Conservation (phyloP, 1,140 invertebrate species). For the Eumeta japonica region DNA sequence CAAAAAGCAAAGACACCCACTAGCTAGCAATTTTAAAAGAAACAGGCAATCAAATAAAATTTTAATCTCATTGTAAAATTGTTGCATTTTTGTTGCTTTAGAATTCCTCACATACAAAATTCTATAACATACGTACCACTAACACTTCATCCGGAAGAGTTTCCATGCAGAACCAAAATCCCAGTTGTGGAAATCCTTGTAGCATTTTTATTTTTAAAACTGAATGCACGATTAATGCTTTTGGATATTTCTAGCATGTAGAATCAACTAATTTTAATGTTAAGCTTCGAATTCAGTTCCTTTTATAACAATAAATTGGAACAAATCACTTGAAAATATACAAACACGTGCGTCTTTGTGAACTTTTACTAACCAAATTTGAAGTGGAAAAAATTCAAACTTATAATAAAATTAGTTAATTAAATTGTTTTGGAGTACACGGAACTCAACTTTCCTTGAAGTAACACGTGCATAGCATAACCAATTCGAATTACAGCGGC, state of each 20-base stretch:
- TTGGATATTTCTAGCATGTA: not conserved
- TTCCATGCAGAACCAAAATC: not conserved
- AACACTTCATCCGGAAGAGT: conserved; percentile 34
- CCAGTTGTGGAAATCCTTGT: not conserved
- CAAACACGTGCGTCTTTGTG: conserved; percentile 45
- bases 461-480: conserved; percentile 24
- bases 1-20: too few relatives aligned
- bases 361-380: not conserved
- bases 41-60: too few relatives aligned
- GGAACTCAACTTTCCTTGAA: not conserved
- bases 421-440: not conserved
- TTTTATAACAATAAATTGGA: conserved; percentile 26
- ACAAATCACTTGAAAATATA: conserved; percentile 39
- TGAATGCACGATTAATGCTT: not conserved
- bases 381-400: not conserved
- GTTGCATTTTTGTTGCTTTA: too few relatives aligned
- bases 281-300: conserved; percentile 3
- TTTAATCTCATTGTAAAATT: too few relatives aligned
- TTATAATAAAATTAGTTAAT: not conserved
- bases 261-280: not conserved
- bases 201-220: not conserved
- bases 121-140: conserved; percentile 43
- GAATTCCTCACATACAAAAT: too few relatives aligned
- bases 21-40: too few relatives aligned
- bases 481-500: conserved; percentile 51